A percentile compares a stretch with the other conserved stretches of the same genome.
Evolutionary conservation across 1,140 invertebrate genomes (phyloP).

Genomic region (Brachionus asplanchnoidis): DNA sequence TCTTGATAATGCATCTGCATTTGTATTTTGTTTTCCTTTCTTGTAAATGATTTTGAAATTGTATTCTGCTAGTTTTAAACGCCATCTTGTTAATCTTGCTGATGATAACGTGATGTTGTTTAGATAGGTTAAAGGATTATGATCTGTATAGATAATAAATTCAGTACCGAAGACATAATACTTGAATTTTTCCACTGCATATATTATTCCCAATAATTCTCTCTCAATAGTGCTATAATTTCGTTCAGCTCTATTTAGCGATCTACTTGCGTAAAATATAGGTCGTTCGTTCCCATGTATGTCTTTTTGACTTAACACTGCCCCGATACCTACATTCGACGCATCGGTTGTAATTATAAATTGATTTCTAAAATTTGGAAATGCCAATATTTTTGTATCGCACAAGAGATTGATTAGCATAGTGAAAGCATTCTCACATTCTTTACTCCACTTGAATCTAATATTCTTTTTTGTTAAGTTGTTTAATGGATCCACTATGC

Average conservation of each 20-base stretch:
- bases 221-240: neutral
- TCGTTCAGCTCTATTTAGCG: neutral
- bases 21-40: neutral
- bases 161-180: neutral
- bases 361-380: neutral
- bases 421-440: neutral
- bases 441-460: slow-evolving; percentile 4
- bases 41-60: neutral
- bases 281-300: neutral
- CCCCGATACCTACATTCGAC: neutral
- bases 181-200: neutral
- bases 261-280: neutral
- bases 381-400: neutral
- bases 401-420: neutral
- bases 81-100: neutral
- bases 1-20: neutral
- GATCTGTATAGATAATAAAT: neutral
- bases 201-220: neutral
- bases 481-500: slow-evolving; percentile 40
- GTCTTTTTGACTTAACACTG: neutral
- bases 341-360: slow-evolving; percentile 21
- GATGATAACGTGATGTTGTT: neutral
- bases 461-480: slow-evolving; percentile 48
- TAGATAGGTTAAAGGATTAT: neutral
- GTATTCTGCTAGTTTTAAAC: neutral